phyloP scores from a whole-genome alignment of 2,113 vertebrate genomes.

The Oophaga pumilio region DNA sequence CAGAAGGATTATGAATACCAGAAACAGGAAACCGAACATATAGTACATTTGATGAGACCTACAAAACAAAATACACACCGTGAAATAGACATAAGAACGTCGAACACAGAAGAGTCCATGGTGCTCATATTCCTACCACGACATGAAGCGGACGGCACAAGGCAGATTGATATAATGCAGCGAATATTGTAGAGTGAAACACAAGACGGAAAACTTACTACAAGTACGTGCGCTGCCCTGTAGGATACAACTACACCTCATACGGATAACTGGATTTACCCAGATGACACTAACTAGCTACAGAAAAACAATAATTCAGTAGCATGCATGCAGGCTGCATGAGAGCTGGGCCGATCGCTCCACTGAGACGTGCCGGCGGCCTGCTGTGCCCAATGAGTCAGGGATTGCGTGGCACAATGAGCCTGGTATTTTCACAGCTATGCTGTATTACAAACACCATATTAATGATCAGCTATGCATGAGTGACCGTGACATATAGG shows the following conservation, averaged over 20 bases:
- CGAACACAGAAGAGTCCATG: background rate
- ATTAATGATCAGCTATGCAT: background rate
- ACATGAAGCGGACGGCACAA: background rate
- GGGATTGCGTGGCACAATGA: background rate
- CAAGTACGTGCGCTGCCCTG: background rate
- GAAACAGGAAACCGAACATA: slow-evolving; percentile 91
- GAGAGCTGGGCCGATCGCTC: background rate
- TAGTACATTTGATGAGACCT: slow-evolving; percentile 96
- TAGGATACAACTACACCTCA: background rate
- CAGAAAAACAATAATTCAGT: background rate
- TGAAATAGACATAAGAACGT: slow-evolving; percentile 8
- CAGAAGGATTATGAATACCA: slow-evolving; percentile 89
- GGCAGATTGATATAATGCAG: background rate
- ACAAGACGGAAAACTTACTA: background rate
- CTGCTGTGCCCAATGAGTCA: background rate
- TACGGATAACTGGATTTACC: background rate
- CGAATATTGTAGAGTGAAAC: background rate
- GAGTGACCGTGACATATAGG: background rate
- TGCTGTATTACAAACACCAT: background rate
- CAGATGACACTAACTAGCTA: background rate
- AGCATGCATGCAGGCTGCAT: background rate
- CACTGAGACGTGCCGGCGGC: background rate
- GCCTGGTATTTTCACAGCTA: slow-evolving; percentile 14
- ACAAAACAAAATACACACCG: slow-evolving; percentile 60
- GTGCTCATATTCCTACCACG: background rate